Conservation (phyloP, 2,797 vertebrate species). For the Centropyge bicolor region DNA sequence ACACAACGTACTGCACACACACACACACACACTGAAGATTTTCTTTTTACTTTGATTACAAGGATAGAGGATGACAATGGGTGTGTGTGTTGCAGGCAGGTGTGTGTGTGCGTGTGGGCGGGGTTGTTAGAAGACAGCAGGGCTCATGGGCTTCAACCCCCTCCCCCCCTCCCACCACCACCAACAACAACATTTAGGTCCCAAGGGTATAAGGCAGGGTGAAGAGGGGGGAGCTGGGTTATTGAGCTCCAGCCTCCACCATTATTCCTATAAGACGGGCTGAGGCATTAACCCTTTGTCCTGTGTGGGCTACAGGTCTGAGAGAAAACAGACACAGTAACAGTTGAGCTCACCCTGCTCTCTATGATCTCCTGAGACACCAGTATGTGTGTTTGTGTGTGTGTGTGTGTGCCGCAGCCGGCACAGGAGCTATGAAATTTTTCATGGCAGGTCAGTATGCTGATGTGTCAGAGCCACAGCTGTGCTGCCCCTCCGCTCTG, state of each 20-base stretch:
- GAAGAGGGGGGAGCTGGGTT: slow-evolving; percentile 34
- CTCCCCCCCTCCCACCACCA: no score
- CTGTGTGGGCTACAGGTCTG: slow-evolving; percentile 41
- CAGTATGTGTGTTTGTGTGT: background rate
- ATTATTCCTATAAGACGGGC: slow-evolving; percentile 61
- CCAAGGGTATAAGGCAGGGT: slow-evolving; percentile 44
- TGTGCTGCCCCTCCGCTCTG: background rate
- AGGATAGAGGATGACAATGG: slow-evolving; percentile 35
- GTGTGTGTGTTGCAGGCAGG: slow-evolving; percentile 32
- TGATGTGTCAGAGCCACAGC: slow-evolving; percentile 6
- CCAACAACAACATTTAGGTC: slow-evolving; percentile 47
- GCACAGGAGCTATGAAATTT: background rate
- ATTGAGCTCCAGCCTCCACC: slow-evolving; percentile 53
- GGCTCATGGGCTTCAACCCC: slow-evolving; percentile 27
- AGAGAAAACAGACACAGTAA: slow-evolving; percentile 43
- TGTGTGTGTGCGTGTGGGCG: slow-evolving; percentile 26
- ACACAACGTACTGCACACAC: background rate
- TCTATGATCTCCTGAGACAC: background rate
- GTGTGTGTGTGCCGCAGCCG: slow-evolving; percentile 4
- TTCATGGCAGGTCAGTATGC: background rate
- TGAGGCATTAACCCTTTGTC: slow-evolving; percentile 70
- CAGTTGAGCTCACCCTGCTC: slow-evolving; percentile 47
- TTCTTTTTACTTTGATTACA: slow-evolving; percentile 15
- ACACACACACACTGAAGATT: slow-evolving; percentile 8
- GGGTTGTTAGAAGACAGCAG: slow-evolving; percentile 48